Evolutionary conservation across 2,797 vertebrate species (phyloP).

Genomic region (Anguilla obscura): DNA sequence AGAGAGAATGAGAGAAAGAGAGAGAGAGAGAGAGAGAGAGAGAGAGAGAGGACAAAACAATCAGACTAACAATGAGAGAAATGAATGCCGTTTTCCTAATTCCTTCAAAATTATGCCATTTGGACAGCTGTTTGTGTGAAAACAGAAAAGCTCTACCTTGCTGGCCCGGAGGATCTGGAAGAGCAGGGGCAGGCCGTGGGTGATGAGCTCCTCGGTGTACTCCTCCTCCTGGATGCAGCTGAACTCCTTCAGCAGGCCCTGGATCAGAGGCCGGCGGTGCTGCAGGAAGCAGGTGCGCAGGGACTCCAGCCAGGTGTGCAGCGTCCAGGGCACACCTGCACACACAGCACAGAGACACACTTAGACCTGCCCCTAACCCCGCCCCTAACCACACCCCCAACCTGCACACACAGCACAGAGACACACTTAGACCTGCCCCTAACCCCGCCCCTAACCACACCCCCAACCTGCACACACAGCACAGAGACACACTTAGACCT

Average conservation of each 20-base stretch:
- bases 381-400: background rate
- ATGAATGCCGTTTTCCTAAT: no score
- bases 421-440: background rate
- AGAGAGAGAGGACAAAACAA: no score
- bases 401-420: background rate
- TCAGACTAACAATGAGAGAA: no score
- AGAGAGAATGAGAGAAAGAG: no score
- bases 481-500: no score
- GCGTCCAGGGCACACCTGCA: constrained; percentile 80
- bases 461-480: no score
- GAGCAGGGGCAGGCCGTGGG: constrained; percentile 79
- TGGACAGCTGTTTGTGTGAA: no score
- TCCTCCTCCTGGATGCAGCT: constrained; percentile 77
- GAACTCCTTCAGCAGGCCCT: constrained; percentile 80
- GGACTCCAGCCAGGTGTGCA: constrained; percentile 81
- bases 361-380: background rate
- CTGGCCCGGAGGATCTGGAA: constrained; percentile 79
- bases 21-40: no score
- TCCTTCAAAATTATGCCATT: no score
- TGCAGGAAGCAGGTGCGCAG: constrained; percentile 75
- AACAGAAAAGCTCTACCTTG: constrained; percentile 63
- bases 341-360: background rate
- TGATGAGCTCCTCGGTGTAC: constrained; percentile 80
- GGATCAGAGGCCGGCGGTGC: constrained; percentile 74
- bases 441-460: no score